Conservation (phyloP, 2,113 vertebrate genomes). For the Platysternon megacephalum region DNA sequence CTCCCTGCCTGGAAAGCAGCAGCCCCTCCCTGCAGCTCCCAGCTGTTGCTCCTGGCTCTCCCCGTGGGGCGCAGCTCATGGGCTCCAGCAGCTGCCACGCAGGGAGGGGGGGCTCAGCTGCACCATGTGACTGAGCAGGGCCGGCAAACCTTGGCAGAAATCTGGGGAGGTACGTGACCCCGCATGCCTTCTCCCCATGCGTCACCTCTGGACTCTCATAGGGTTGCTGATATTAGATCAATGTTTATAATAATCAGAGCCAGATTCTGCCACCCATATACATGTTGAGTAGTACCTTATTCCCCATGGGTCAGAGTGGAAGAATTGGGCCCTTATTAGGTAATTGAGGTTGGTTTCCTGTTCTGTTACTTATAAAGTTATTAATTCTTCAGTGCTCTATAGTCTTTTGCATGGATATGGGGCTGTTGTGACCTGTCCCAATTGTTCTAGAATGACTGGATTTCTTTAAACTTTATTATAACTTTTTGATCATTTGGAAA, state of each 20-base stretch:
- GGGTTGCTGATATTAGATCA: neutral
- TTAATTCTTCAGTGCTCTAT: slow-evolving; percentile 6
- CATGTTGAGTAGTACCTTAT: neutral
- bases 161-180: too few species aligned
- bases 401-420: neutral
- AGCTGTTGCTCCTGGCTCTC: too few species aligned
- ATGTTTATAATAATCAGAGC: neutral
- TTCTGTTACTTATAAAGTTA: neutral
- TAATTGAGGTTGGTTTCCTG: slow-evolving; percentile 5
- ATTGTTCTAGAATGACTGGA: neutral
- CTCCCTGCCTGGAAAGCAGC: too few species aligned
- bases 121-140: too few species aligned
- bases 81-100: too few species aligned
- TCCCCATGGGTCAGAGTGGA: neutral
- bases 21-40: too few species aligned
- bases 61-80: too few species aligned
- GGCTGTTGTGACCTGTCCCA: neutral
- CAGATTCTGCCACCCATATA: neutral
- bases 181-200: too few species aligned
- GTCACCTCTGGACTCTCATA: neutral
- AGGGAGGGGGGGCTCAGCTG: too few species aligned
- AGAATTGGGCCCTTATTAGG: neutral
- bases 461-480: neutral
- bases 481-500: neutral
- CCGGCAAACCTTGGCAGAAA: too few species aligned